These are phyloP conservation scores for Panopea generosa DNA, from an alignment of 2,888 invertebrate genomes.

Conservation along the genomic window DNA sequence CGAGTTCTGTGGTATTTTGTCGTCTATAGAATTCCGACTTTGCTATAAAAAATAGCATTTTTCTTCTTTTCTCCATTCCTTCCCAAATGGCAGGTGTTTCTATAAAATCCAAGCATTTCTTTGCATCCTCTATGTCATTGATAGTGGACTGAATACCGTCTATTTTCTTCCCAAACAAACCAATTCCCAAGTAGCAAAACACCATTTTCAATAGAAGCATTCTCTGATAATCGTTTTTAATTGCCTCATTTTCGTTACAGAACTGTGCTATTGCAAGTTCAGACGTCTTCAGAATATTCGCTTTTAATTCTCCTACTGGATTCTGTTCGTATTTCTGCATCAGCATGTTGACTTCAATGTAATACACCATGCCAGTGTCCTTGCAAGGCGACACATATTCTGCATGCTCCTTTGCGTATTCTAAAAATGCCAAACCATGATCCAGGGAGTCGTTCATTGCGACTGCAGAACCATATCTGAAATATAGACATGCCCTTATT, in stretches of 20 bases:
- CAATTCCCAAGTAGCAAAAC: conserved; percentile 59
- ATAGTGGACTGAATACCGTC: conserved; percentile 21
- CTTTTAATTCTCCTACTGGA: conserved; percentile 36
- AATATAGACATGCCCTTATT: not conserved
- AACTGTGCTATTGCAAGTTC: conserved; percentile 56
- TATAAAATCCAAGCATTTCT: conserved; percentile 41
- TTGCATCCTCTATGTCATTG: conserved; percentile 36
- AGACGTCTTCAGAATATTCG: conserved; percentile 39
- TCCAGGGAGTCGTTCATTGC: conserved; percentile 36
- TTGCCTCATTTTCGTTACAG: conserved; percentile 43
- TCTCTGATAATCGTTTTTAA: conserved; percentile 61
- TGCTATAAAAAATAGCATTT: conserved; percentile 46
- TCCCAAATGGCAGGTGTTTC: conserved; percentile 42
- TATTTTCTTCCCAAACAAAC: conserved; percentile 47
- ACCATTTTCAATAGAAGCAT: conserved; percentile 60
- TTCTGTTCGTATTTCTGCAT: conserved; percentile 47
- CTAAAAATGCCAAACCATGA: conserved; percentile 40
- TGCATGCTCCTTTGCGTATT: conserved; percentile 50
- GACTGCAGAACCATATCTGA: conserved; percentile 33
- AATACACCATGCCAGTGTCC: conserved; percentile 61
- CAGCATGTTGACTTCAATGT: conserved; percentile 61
- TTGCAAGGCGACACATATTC: conserved; percentile 52
- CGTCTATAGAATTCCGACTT: conserved; percentile 38
- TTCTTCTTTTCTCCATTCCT: conserved; percentile 41
- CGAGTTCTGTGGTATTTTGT: conserved; percentile 20